Evolutionary conservation across 92 coral and sea anemone species (phyloP), one percentile per base, ranked within the genome.

Genomic region (Actinernus sp.): DNA sequence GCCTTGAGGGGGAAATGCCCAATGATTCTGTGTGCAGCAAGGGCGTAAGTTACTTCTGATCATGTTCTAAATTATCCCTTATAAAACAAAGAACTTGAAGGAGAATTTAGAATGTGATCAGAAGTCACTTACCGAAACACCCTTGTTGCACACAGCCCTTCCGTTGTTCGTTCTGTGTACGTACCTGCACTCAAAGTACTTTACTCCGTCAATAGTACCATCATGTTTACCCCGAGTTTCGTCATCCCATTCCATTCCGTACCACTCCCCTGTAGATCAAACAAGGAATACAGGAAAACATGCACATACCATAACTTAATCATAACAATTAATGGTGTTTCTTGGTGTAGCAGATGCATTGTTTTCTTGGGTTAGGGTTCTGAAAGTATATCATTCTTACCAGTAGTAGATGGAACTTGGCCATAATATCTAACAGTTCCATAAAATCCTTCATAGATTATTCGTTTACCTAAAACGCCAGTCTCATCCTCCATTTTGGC

Each of bases 181-280:
- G 28, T 34, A 84, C 96, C 86, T 79, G 84, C 98, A 91, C 16
- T 78, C 78, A 74, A 91, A 94, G 63, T 94, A 94, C 55, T 86
- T 79, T 25, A 87, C 68, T 21, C 97, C 98, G 32, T 94, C 95
- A 36, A 79, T 71, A 14, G 84, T 92, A 24, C 98, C 98, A 36
- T 83, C 65, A 59, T 94, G 98, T 59, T 94, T 94, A 12, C 98
- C 98, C 58, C 98, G 81, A 12, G 61, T 71, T 13, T 71, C 76
- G 25, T 81, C 95, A 51, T 94, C 98, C 98, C 98, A 94, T 43
- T 94, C 98, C 47, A 94, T 61, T 25, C 98, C 98, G 73, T 74
- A 85, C 98, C 98, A 94, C 46, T 79, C 77, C 26, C 95, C 98
- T 87, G 53, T 1, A 57, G 16, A n/a, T n/a, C n/a, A n/a, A n/a